Base-by-base conservation (phyloP, 1,140 invertebrate species). In the Daktulosphaira vitifoliae region DNA sequence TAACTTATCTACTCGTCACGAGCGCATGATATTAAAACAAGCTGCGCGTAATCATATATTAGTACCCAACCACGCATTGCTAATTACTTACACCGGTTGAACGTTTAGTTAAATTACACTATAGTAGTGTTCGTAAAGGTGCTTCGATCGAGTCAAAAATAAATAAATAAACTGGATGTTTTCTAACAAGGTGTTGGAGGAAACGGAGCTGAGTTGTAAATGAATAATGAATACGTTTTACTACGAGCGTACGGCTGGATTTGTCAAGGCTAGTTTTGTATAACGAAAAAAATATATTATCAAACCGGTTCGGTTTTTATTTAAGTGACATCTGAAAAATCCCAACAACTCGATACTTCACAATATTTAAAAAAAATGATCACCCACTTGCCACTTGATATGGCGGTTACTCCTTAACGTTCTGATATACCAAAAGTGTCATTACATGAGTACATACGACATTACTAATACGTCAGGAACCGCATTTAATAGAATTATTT, bases 231-330 rank as follows among this genome's bases (percentile, higher is more conserved):
- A 33, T 48, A 25, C 54, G 38, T 59, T 62, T 33, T 33, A 33
- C 29, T 6, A 62, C 39, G 15, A 62, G 56, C 56, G 56, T 39
- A 29, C 56, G 42, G 46, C 56, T 44, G 56, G 56, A 62, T 62
- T 62, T 62, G 23, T 62, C 56, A 62, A 62, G 56, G 46, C 56
- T 62, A 62, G 56, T 62, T 62, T 62, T 29, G 18, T 16, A 62
- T 46, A 56, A 48, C 42, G 29, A 62, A 59, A 33, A 25, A 59
- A 51, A 38, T 25, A 42, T 9, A 20, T 25, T 42, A n/a, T 56
- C 15, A 39, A 62, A 62, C 56, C 56, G 56, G 56, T 62, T 62
- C 39, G n/a, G 42, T 18, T 59, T 46, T 66, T 51, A 33, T 37
- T 42, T 23, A 42, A 26, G 33, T 65, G 56, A 46, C 56, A 62